Conservation (phyloP, 2,113 vertebrate species). For the Triplophysa rosa region DNA sequence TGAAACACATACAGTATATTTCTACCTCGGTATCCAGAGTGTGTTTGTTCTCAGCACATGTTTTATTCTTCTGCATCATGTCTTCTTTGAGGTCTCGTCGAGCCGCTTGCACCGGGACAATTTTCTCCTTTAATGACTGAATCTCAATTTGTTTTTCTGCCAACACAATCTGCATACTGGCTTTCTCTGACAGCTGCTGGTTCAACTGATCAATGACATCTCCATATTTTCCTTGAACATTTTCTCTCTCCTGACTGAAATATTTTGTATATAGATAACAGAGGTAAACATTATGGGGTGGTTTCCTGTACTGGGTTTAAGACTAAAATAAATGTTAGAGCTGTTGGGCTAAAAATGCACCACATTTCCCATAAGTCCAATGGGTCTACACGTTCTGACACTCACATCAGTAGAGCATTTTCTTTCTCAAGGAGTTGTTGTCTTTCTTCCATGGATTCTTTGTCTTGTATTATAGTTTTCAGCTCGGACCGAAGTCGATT, state of each 20-base stretch:
- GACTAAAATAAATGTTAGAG: background rate
- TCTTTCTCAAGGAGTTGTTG: constrained; percentile 57
- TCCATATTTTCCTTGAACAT: constrained; percentile 42
- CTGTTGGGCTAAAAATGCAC: background rate
- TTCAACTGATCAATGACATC: constrained; percentile 63
- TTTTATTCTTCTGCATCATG: constrained; percentile 49
- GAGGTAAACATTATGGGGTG: background rate
- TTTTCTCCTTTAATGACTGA: constrained; percentile 56
- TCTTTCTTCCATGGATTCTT: constrained; percentile 51
- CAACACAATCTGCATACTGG: constrained; percentile 52
- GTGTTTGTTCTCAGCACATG: constrained; percentile 57
- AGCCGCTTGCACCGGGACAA: background rate
- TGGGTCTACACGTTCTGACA: background rate
- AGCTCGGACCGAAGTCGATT: constrained; percentile 65
- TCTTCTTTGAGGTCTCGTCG: constrained; percentile 51
- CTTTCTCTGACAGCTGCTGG: constrained; percentile 62
- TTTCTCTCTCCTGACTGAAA: constrained; percentile 61
- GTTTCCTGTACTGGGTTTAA: too few relatives aligned
- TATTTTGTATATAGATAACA: background rate
- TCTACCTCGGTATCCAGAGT: constrained; percentile 53
- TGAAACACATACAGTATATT: too few relatives aligned
- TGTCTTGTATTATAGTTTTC: constrained; percentile 33
- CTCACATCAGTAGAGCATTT: constrained; percentile 67
- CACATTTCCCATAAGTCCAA: background rate
- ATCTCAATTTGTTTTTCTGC: constrained; percentile 59